Conservation (phyloP, 2,888 invertebrate species). For the Agrochola litura region DNA sequence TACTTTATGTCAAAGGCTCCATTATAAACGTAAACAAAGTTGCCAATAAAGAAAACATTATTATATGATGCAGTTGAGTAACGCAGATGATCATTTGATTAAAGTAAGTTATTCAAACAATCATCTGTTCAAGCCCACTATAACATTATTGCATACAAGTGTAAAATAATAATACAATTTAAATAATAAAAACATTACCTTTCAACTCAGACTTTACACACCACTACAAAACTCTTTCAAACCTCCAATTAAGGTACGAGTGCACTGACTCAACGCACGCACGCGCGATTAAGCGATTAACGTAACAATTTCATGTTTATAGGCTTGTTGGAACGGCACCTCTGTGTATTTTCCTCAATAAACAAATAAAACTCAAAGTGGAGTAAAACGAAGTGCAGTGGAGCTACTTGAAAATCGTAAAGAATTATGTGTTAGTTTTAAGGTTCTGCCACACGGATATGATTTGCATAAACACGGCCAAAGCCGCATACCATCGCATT, state of each 20-base stretch:
- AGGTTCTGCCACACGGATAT: slow-evolving; percentile 29
- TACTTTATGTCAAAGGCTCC: not conserved
- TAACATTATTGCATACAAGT: not conserved
- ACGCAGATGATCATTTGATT: not conserved
- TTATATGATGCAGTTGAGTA: not conserved
- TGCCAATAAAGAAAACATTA: not conserved
- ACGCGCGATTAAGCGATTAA: slow-evolving; percentile 51
- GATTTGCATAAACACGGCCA: slow-evolving; percentile 49
- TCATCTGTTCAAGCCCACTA: not conserved
- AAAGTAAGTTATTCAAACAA: not conserved
- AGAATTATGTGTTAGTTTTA: slow-evolving; percentile 39
- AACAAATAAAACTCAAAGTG: slow-evolving; percentile 48
- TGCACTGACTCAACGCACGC: slow-evolving; percentile 27
- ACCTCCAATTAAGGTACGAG: slow-evolving; percentile 30
- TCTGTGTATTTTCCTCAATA: slow-evolving; percentile 46
- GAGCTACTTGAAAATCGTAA: slow-evolving; percentile 40
- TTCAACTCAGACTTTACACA: slow-evolving; percentile 15
- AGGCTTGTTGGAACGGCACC: slow-evolving; percentile 35
- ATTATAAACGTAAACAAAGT: not conserved
- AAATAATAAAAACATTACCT: slow-evolving; percentile 2
- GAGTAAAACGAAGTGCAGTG: slow-evolving; percentile 38
- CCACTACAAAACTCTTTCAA: slow-evolving; percentile 22
- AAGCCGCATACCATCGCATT: slow-evolving; percentile 10
- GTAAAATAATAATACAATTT: slow-evolving; percentile 19
- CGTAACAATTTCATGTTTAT: slow-evolving; percentile 52